phyloP scores from a whole-genome alignment of 2,113 vertebrate genomes.

The Festucalex cinctus region DNA sequence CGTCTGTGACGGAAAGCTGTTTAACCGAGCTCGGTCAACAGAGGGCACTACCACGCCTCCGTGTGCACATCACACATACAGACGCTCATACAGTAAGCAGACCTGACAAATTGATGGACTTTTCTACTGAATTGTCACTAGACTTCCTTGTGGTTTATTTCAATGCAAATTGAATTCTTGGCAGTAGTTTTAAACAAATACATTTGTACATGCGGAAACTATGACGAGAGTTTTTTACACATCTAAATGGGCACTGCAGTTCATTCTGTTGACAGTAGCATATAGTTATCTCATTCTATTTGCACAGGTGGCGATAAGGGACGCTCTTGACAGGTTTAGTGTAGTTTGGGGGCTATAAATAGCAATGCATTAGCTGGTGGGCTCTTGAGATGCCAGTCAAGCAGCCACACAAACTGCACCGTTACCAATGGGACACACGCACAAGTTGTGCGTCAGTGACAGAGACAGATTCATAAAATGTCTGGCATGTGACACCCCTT shows the following conservation, averaged over 20 bases:
- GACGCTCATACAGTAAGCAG: background rate
- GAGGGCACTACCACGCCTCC: slow-evolving; percentile 60
- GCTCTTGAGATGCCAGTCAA: slow-evolving; percentile 22
- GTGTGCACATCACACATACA: slow-evolving; percentile 7
- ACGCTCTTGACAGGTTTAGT: slow-evolving; percentile 29
- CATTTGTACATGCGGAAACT: background rate
- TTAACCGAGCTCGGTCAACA: slow-evolving; percentile 37
- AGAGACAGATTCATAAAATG: slow-evolving; percentile 11
- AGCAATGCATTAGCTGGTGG: slow-evolving; percentile 47
- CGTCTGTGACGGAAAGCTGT: slow-evolving; percentile 4
- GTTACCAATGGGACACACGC: slow-evolving; percentile 33
- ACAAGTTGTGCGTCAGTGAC: background rate
- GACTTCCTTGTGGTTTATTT: slow-evolving; percentile 30
- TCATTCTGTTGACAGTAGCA: slow-evolving; percentile 19
- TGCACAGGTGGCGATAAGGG: slow-evolving; percentile 42
- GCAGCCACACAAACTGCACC: slow-evolving; percentile 21
- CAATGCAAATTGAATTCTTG: slow-evolving; percentile 20
- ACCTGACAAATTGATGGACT: slow-evolving; percentile 8
- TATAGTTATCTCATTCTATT: slow-evolving; percentile 23
- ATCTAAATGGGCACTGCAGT: slow-evolving; percentile 7
- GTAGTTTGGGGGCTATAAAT: slow-evolving; percentile 51
- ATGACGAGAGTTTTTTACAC: background rate
- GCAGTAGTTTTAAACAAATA: slow-evolving; percentile 15
- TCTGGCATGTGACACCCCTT: slow-evolving; percentile 17
- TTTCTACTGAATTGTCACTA: slow-evolving; percentile 8